A percentile compares a stretch with the other conserved stretches of the same genome.
Evolutionary conservation across 2,113 vertebrate genomes (phyloP).

Genomic region (Sylvia atricapilla): DNA sequence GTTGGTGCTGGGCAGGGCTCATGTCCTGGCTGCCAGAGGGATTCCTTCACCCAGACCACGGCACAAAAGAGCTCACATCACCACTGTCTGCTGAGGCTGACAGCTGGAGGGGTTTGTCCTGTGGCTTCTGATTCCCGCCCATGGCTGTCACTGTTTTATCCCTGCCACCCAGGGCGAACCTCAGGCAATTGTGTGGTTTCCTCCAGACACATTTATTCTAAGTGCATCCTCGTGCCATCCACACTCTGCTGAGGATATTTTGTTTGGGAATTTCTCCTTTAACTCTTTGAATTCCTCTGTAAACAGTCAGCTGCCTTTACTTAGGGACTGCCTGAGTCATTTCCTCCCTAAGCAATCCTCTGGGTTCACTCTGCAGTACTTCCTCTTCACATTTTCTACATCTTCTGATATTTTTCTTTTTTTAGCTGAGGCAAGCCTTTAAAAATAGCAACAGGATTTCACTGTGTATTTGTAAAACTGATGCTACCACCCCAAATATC

Average conservation of each 20-base stretch:
- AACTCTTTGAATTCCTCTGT: constrained; percentile 41
- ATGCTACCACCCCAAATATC: background rate
- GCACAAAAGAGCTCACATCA: background rate
- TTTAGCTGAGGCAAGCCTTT: background rate
- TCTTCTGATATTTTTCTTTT: constrained; percentile 32
- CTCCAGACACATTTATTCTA: background rate
- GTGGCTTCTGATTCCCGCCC: background rate
- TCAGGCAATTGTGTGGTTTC: background rate
- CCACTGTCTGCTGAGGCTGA: background rate
- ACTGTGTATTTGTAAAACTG: background rate
- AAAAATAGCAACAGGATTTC: constrained; percentile 21
- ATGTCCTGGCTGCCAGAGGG: background rate
- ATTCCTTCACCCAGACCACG: fast-evolving
- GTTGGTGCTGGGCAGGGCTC: background rate
- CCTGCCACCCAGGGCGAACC: background rate
- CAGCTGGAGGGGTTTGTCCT: background rate
- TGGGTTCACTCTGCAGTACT: constrained; percentile 26
- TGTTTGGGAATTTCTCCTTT: constrained; percentile 17
- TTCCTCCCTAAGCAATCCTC: constrained; percentile 54
- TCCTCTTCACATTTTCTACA: constrained; percentile 59
- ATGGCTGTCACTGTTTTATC: background rate
- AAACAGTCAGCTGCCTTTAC: constrained; percentile 41
- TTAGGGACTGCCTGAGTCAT: constrained; percentile 43
- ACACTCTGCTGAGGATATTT: background rate
- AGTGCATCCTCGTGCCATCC: background rate